Base-by-base conservation (phyloP, 2,888 invertebrate genomes). In the Drosophila lacicola region DNA sequence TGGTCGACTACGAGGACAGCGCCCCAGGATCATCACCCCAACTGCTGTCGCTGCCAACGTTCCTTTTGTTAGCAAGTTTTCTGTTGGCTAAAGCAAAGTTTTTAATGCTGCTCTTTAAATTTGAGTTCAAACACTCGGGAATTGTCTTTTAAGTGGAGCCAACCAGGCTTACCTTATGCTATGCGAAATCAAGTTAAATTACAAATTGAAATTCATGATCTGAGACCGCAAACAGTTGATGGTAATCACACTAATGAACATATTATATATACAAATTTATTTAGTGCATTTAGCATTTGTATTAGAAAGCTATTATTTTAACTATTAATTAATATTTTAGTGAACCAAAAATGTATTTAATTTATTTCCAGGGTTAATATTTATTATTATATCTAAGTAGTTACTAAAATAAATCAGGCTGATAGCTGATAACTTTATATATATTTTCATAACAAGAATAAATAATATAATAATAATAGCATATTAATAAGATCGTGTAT, bases 171-270 rank as follows among this genome's bases (percentile, higher is more conserved):
- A 55, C 19, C 46, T 29, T 29, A 29, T 29, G 29, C 29, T 29
- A 8, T 46, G 46, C n/a, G 3, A 34, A 36, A 41, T 6, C 47
- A 13, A 21, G 39, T 14, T 10, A 45, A 41, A 42, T 29, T 51
- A 33, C 17, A 55, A 75, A 70, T 70, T 75, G 36, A 70, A 72
- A 55, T 34, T 56, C 53, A 62, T 49, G 45, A 25, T 17, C 34
- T 5, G 13, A 10, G 33, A 33, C 29, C 37, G 17, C 45, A 53
- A 29, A 39, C 11, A 45, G 37, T 39, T 67, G 49, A 64, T 61
- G 70, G 71, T 74, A 81, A 81, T 79, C 75, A 86, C 78, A 74
- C 78, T 78, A 78, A 84, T 74, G 78, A 84, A 76, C 67, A 63
- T 74, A 71, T 14, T 21, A 42, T 57, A 37, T 8, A 29, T 8